Conservation (phyloP, 2,888 invertebrate genomes). For the Folsomia candida region DNA sequence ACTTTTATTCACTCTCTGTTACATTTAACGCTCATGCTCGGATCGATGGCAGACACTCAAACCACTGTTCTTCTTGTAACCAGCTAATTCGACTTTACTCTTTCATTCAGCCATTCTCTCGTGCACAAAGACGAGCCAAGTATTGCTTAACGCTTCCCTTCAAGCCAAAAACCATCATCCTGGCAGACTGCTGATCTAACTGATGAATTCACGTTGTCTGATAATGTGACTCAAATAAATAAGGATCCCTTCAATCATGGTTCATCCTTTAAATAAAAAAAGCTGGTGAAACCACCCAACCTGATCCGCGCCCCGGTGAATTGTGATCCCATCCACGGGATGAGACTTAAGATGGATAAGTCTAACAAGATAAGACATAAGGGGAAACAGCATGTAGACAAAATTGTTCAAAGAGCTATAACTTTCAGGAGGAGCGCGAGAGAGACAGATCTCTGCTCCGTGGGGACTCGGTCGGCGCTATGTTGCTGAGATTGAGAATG, state of each 20-base stretch:
- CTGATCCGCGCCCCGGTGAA: neutral
- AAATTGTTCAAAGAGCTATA: conserved; percentile 6
- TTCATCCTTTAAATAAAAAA: neutral
- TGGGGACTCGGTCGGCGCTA: neutral
- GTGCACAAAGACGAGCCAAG: neutral
- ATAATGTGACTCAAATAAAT: no score
- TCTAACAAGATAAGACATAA: conserved; percentile 6
- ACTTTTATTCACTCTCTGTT: conserved; percentile 45
- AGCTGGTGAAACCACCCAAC: neutral
- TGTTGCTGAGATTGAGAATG: no score
- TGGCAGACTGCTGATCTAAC: neutral
- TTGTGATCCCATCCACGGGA: neutral
- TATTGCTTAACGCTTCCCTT: neutral
- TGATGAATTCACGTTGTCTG: no score
- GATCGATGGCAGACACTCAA: conserved; percentile 49
- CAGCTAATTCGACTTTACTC: conserved; percentile 4
- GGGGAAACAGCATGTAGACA: neutral
- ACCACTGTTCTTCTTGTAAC: conserved; percentile 14
- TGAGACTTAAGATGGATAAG: neutral
- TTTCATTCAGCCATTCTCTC: conserved; percentile 1
- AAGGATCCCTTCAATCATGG: neutral
- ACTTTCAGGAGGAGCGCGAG: neutral
- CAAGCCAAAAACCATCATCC: neutral
- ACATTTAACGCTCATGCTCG: conserved; percentile 51
- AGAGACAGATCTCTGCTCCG: neutral